phyloP scores from a whole-genome alignment of 2,797 vertebrate species.

The Alcedo atthis region DNA sequence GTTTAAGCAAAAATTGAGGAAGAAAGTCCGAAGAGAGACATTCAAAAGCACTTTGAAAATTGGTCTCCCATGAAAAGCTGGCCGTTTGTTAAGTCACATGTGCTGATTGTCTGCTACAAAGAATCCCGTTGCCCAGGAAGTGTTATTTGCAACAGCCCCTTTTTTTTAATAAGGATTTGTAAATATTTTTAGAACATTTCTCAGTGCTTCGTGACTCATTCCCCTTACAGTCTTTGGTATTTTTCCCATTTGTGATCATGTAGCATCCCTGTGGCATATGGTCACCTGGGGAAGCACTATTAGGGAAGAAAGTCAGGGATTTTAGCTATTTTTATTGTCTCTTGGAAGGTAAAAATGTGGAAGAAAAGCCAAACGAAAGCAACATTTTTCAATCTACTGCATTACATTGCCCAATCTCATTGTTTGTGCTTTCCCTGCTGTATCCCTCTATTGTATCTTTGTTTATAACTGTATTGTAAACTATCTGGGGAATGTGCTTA shows the following conservation, averaged over 20 bases:
- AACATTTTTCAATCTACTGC: not conserved
- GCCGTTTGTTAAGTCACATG: not conserved
- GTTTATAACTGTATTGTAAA: not conserved
- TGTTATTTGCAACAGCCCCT: constrained; percentile 27
- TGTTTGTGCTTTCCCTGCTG: not conserved
- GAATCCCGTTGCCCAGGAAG: not conserved
- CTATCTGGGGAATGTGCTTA: not conserved
- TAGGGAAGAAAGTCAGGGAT: not conserved
- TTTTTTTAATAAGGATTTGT: not conserved
- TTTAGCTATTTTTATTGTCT: not conserved
- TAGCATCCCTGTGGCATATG: constrained; percentile 28
- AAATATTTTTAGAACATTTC: constrained; percentile 52
- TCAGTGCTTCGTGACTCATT: constrained; percentile 39
- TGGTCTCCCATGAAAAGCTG: not conserved
- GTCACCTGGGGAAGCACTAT: constrained; percentile 26
- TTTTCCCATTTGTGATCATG: constrained; percentile 5
- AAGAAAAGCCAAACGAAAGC: not conserved
- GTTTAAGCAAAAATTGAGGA: constrained; percentile 2
- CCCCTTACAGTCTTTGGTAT: constrained; percentile 8
- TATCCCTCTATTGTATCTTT: not conserved
- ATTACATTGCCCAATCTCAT: not conserved
- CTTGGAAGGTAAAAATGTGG: not conserved
- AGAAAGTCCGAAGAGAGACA: not conserved
- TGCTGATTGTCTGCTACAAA: not conserved
- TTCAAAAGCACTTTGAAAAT: not conserved